Percentiles rank a stretch among this genome's conserved stretches.
Conservation (phyloP, 2,113 vertebrate genomes). For the Stercorarius parasiticus region DNA sequence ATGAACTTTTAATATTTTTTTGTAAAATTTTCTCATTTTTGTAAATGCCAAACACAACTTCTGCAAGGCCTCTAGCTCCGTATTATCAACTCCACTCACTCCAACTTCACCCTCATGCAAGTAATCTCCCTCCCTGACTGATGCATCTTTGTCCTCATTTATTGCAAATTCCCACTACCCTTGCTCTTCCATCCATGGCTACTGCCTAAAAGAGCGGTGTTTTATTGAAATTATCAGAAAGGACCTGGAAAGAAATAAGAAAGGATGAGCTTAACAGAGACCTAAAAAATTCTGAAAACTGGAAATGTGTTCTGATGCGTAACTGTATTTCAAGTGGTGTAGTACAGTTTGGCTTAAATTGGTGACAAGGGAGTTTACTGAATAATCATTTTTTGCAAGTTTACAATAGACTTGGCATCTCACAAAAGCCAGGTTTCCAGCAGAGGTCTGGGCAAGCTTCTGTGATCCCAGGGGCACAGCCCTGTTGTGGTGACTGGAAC, state of each 20-base stretch:
- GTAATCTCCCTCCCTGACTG: not conserved
- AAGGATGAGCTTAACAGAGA: not conserved
- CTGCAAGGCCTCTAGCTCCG: not conserved
- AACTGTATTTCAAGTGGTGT: not conserved
- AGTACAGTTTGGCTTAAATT: not conserved
- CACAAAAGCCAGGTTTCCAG: not conserved
- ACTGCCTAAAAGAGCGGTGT: not conserved
- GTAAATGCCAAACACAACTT: not conserved
- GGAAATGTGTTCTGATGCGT: not conserved
- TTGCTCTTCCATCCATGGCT: not conserved
- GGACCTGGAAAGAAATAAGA: not conserved
- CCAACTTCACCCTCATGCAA: not conserved
- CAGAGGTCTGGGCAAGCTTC: not conserved
- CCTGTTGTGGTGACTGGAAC: not conserved
- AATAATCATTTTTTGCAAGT: not conserved
- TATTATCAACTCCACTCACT: not conserved
- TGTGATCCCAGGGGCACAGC: not conserved
- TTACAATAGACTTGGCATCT: not conserved
- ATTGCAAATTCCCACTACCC: not conserved
- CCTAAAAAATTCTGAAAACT: not conserved
- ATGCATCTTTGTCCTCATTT: not conserved
- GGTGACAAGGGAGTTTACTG: not conserved
- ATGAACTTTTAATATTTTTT: not conserved
- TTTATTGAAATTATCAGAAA: not conserved
- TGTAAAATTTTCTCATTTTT: not conserved